Evolutionary conservation across 2,888 invertebrate genomes (phyloP).

Genomic region (Temnothorax rugatulus): DNA sequence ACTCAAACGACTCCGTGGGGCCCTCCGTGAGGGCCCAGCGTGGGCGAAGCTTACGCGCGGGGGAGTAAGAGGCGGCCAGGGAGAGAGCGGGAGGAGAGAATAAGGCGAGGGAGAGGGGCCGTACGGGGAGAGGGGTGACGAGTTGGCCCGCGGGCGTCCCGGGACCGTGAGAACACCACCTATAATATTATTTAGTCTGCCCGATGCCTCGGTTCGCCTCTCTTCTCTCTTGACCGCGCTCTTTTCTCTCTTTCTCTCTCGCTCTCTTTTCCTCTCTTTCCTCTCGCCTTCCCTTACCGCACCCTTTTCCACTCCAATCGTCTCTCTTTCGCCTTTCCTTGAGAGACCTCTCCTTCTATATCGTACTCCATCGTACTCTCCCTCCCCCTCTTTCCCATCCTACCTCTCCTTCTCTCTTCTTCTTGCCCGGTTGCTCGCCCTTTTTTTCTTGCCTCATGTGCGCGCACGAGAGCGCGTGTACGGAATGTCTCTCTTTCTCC

Average conservation of each 20-base stretch:
- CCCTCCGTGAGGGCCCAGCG: constrained; percentile 76
- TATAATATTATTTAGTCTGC: constrained; percentile 86
- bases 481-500: constrained; percentile 62
- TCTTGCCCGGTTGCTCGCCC: constrained; percentile 50
- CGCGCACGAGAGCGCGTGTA: constrained; percentile 64
- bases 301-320: constrained; percentile 61
- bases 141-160: constrained; percentile 86
- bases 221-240: constrained; percentile 68
- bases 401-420: constrained; percentile 42
- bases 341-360: constrained; percentile 41
- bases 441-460: constrained; percentile 40
- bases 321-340: constrained; percentile 56
- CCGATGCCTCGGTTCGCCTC: constrained; percentile 76
- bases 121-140: constrained; percentile 78
- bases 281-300: constrained; percentile 57
- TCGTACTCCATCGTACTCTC: constrained; percentile 51
- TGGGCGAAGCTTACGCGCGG: constrained; percentile 82
- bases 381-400: constrained; percentile 55
- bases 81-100: constrained; percentile 71
- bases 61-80: constrained; percentile 63
- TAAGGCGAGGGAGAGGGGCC: constrained; percentile 65
- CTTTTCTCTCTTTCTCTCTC: constrained; percentile 70
- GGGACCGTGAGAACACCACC: constrained; percentile 86
- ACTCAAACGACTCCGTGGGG: constrained; percentile 69
- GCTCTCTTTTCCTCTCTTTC: constrained; percentile 53